A percentile compares a stretch with the other conserved stretches of the same genome.
Evolutionary conservation across 2,113 vertebrate species (phyloP).

Genomic region (Ailurus styani): DNA sequence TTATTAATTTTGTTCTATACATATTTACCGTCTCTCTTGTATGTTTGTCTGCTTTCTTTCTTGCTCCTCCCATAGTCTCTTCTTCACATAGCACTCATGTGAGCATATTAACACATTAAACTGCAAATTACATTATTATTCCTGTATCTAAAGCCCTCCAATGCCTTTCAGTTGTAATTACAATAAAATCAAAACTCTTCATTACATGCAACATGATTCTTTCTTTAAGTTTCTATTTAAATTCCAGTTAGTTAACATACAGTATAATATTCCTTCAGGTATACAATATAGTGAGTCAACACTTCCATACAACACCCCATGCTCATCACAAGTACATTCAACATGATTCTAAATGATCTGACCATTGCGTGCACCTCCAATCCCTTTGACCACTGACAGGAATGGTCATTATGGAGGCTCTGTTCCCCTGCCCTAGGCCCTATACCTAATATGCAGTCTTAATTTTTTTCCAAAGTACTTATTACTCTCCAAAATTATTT

Average conservation of each 20-base stretch:
- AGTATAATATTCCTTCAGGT: neutral
- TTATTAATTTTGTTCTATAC: neutral
- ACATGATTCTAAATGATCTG: neutral
- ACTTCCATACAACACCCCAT: neutral
- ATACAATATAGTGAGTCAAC: neutral
- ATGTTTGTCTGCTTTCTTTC: neutral
- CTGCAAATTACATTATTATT: neutral
- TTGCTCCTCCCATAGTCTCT: neutral
- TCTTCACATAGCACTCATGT: neutral
- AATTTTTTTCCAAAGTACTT: neutral
- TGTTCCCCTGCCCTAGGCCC: neutral
- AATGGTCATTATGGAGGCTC: neutral
- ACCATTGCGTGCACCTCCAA: neutral
- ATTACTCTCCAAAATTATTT: neutral
- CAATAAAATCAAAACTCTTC: neutral
- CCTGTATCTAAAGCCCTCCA: neutral
- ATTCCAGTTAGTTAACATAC: neutral
- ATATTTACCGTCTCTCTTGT: neutral
- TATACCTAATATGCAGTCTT: neutral
- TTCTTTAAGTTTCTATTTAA: neutral
- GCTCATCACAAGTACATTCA: neutral
- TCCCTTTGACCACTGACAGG: neutral
- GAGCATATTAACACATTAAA: neutral
- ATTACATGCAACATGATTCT: neutral
- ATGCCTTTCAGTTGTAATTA: neutral